Conservation (phyloP, 2,113 vertebrate genomes). For the Motacilla tschutschensis region DNA sequence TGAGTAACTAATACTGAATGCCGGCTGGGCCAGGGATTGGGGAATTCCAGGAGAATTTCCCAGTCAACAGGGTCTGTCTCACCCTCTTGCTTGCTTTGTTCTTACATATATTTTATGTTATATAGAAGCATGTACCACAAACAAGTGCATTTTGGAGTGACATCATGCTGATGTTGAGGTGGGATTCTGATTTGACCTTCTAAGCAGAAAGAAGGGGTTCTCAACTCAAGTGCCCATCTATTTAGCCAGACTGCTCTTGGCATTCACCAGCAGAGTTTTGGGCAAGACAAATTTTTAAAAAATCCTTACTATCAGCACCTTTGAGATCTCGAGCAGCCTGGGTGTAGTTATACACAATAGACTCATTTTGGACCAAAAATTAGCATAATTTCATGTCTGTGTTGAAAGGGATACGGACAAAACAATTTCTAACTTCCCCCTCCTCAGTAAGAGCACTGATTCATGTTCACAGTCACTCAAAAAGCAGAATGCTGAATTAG, state of each 20-base stretch:
- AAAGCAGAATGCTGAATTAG: neutral
- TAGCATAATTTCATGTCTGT: neutral
- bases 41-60: neutral
- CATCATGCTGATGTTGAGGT: neutral
- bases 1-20: accelerated
- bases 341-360: neutral
- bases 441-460: neutral
- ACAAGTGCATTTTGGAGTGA: neutral
- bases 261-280: neutral
- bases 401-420: neutral
- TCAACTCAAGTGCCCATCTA: neutral
- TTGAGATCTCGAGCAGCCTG: neutral
- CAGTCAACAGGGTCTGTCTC: neutral
- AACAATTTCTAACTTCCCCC: neutral
- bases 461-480: neutral
- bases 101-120: accelerated
- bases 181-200: neutral
- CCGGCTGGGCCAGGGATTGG: neutral
- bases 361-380: neutral
- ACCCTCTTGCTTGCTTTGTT: neutral
- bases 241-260: neutral
- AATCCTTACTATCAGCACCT: neutral
- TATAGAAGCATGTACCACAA: neutral
- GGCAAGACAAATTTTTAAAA: neutral
- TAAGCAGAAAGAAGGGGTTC: neutral